Evolutionary conservation across 2,113 vertebrate genomes (phyloP).

Genomic region (Callipepla squamata): DNA sequence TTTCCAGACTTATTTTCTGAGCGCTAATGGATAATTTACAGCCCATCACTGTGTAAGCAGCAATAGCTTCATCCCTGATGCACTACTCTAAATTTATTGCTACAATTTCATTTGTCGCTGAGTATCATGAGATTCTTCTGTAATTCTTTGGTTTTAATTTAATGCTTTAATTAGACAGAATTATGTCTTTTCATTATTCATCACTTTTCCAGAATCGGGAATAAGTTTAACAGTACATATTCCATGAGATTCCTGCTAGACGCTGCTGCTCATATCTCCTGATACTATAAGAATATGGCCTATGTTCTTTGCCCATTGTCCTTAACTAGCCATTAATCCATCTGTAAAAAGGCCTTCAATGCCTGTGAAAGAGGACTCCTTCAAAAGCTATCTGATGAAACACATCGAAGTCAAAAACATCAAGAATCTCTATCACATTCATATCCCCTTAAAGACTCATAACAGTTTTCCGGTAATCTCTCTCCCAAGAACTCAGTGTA

Average conservation of each 20-base stretch:
- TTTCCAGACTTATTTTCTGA: constrained; percentile 11
- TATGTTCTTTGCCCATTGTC: not conserved
- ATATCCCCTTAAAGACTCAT: not conserved
- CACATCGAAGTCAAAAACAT: not conserved
- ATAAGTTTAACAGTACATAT: not conserved
- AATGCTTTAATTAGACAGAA: constrained; percentile 47
- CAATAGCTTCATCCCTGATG: constrained; percentile 9
- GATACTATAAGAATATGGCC: not conserved
- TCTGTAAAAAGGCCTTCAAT: not conserved
- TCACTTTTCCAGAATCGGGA: not conserved
- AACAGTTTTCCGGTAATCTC: not conserved
- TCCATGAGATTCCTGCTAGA: not conserved
- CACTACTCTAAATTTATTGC: constrained; percentile 32
- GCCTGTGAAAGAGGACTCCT: not conserved
- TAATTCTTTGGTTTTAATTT: constrained; percentile 22
- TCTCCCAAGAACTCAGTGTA: not conserved
- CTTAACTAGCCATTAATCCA: not conserved
- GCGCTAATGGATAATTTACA: constrained; percentile 50
- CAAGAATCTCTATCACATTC: not conserved
- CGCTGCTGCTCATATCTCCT: not conserved
- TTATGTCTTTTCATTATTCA: not conserved
- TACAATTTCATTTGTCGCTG: constrained; percentile 36
- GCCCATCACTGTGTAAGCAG: not conserved
- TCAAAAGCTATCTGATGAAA: not conserved
- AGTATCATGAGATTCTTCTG: constrained; percentile 2